Conservation (phyloP, 2,113 vertebrate species). For the Podocnemis expansa region DNA sequence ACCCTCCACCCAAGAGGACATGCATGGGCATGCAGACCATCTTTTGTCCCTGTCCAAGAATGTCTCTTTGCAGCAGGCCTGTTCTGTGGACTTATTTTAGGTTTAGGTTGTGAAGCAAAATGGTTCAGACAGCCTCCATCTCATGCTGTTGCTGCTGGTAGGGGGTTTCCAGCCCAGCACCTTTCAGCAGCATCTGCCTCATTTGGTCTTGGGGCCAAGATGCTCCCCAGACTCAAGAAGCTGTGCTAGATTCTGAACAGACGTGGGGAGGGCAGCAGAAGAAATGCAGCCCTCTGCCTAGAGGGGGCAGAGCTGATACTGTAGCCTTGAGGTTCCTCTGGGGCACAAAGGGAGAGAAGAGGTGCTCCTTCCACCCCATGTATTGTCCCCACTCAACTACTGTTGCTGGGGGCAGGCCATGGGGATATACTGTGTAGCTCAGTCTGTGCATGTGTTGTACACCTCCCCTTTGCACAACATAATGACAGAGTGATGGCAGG, state of each 20-base stretch:
- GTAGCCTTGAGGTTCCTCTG: not conserved
- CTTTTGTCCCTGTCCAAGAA: not conserved
- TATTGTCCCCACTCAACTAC: accelerated
- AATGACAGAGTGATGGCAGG: accelerated
- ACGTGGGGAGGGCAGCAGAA: accelerated
- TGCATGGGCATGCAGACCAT: not conserved
- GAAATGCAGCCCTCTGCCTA: not conserved
- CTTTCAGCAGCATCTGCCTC: accelerated
- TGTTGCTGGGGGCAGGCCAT: accelerated
- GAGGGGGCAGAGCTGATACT: accelerated
- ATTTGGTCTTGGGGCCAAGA: accelerated
- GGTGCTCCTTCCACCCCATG: too few species aligned
- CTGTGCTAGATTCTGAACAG: not conserved
- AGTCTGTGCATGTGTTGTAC: accelerated
- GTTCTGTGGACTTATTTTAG: not conserved
- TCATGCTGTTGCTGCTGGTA: not conserved
- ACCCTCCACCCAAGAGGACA: not conserved
- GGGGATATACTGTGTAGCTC: not conserved
- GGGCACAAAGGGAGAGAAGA: not conserved
- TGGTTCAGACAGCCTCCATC: not conserved
- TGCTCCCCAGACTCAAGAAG: not conserved
- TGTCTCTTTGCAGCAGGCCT: not conserved
- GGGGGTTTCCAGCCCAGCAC: not conserved
- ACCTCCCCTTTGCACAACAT: accelerated
- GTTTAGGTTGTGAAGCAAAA: too few species aligned